A percentile compares a stretch with the other conserved stretches of the same genome.
These are phyloP conservation scores for Megaustenia siamemsis DNA, from an alignment of 2,888 invertebrate genomes.

Conservation along the genomic window DNA sequence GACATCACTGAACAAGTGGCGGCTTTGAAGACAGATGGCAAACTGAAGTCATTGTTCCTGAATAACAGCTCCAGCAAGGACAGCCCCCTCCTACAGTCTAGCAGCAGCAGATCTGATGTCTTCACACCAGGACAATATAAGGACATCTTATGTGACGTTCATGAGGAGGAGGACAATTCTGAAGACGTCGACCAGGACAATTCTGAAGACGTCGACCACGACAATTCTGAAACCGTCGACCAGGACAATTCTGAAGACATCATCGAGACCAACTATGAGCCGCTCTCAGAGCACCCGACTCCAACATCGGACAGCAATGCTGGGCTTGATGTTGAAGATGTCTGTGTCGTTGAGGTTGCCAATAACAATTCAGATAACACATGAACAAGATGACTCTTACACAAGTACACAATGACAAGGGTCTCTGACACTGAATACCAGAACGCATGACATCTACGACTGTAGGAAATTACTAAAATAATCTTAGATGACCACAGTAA, in stretches of 20 bases:
- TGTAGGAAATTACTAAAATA: too few relatives aligned
- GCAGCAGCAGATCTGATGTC: background rate
- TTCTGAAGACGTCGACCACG: background rate
- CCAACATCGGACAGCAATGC: background rate
- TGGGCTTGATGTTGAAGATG: too few relatives aligned
- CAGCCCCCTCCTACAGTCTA: background rate
- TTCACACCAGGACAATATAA: background rate
- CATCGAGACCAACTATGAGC: too few relatives aligned
- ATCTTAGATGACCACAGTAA: too few relatives aligned
- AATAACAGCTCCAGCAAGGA: background rate
- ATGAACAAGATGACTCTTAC: too few relatives aligned
- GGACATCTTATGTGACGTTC: conserved; percentile 33
- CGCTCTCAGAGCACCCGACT: background rate
- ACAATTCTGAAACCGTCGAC: background rate
- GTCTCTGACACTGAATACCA: too few relatives aligned
- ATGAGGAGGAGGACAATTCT: conserved; percentile 25
- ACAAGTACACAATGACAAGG: too few relatives aligned
- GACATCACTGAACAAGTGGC: conserved; percentile 5
- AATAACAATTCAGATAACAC: background rate
- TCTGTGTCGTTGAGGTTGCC: background rate
- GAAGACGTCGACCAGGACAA: background rate
- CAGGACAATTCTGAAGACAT: background rate
- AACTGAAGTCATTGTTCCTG: background rate
- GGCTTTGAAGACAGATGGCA: background rate
- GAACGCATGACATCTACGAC: too few relatives aligned